Percentiles rank a stretch among this genome's conserved stretches.
Conservation (phyloP, 2,888 invertebrate species). For the Aradus depressus region DNA sequence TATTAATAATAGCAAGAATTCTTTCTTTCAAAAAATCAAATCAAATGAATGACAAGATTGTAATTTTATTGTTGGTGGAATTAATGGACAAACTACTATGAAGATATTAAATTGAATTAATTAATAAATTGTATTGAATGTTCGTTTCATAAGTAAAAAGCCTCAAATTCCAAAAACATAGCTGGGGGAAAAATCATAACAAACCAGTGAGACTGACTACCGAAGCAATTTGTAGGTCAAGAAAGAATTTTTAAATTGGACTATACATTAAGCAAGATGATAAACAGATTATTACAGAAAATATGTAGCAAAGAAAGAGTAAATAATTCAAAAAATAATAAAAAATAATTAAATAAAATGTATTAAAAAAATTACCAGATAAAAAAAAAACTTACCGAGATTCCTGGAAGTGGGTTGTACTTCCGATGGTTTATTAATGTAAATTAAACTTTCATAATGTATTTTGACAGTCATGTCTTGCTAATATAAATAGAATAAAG, state of each 20-base stretch:
- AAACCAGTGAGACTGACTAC: too few relatives aligned
- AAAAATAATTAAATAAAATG: neutral
- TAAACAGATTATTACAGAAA: neutral
- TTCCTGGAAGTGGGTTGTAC: neutral
- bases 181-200: too few relatives aligned
- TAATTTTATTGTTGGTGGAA: too few relatives aligned
- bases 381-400: conserved; percentile 1
- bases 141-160: too few relatives aligned
- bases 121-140: too few relatives aligned
- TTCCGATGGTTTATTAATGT: neutral
- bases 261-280: neutral
- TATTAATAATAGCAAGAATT: too few relatives aligned
- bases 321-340: conserved; percentile 4
- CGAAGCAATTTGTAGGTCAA: too few relatives aligned
- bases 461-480: conserved; percentile 14
- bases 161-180: too few relatives aligned
- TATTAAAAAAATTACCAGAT: neutral
- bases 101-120: too few relatives aligned
- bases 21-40: too few relatives aligned
- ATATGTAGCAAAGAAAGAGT: neutral
- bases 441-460: neutral
- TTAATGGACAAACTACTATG: too few relatives aligned
- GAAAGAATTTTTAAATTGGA: neutral
- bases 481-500: conserved; percentile 7
- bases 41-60: too few relatives aligned